A percentile compares a stretch with the other conserved stretches of the same genome.
Evolutionary conservation across 1,140 invertebrate species (phyloP).

Genomic region (Drosophila pseudoananassae): DNA sequence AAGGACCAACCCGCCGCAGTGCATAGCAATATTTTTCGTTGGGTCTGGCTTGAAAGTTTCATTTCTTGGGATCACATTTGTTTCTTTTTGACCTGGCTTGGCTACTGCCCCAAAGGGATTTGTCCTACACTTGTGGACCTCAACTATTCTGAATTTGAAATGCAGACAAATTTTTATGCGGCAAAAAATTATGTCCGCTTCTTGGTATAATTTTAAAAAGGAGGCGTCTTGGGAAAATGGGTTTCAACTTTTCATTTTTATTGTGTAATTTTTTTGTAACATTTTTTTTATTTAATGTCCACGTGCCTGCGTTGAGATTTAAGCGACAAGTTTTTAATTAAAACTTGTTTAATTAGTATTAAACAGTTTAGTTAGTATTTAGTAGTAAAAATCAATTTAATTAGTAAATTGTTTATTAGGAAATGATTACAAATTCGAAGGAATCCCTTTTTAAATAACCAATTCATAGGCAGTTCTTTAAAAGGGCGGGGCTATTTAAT

Average conservation of each 20-base stretch:
- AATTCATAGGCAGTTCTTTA: not conserved
- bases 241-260: not conserved
- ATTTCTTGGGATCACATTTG: constrained; percentile 16
- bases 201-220: constrained; percentile 21
- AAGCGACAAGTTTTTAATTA: too few species aligned
- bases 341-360: too few species aligned
- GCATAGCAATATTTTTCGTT: constrained; percentile 60
- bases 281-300: too few species aligned
- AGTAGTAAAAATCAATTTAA: too few species aligned
- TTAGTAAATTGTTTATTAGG: not conserved
- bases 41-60: constrained; percentile 45
- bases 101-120: constrained; percentile 67
- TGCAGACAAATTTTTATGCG: constrained; percentile 69
- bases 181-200: constrained; percentile 61
- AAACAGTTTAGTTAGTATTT: too few species aligned
- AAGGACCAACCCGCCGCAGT: constrained; percentile 44
- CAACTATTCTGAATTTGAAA: constrained; percentile 66
- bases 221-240: constrained; percentile 8
- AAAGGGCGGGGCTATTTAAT: constrained; percentile 17
- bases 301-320: too few species aligned
- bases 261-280: not conserved
- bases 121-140: constrained; percentile 8
- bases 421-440: not conserved
- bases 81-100: constrained; percentile 6
- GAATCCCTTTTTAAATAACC: not conserved